A percentile compares a stretch with the other conserved stretches of the same genome.
These are phyloP conservation scores for Drosophila pruinosa DNA, from an alignment of 1,140 invertebrate species.

Conservation along the genomic window DNA sequence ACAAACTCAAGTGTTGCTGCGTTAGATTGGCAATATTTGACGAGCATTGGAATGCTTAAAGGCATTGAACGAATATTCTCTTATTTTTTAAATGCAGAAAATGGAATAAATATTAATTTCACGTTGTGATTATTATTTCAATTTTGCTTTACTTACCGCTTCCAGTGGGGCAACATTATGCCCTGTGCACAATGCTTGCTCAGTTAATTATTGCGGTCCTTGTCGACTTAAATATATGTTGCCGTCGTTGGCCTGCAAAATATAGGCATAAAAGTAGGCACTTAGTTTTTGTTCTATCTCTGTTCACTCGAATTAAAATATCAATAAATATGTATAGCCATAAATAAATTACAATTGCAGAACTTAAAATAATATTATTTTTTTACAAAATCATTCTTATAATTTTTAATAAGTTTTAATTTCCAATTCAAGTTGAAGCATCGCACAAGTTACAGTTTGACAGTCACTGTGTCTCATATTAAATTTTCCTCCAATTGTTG, in stretches of 20 bases:
- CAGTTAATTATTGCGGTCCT: constrained; percentile 61
- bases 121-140: background rate
- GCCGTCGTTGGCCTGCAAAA: constrained; percentile 69
- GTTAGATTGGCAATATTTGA: constrained; percentile 9
- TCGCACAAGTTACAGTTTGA: constrained; percentile 47
- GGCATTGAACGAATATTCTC: background rate
- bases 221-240: constrained; percentile 63
- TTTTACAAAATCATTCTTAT: background rate
- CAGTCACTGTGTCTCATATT: constrained; percentile 22
- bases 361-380: too few species aligned
- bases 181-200: constrained; percentile 66
- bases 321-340: background rate
- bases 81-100: background rate
- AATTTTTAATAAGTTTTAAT: background rate
- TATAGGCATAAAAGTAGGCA: constrained; percentile 59
- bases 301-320: background rate
- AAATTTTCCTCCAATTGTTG: background rate
- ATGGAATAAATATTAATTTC: background rate
- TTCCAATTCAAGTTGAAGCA: constrained; percentile 3
- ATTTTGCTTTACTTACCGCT: constrained; percentile 66
- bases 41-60: background rate
- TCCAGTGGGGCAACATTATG: constrained; percentile 82
- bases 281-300: constrained; percentile 50
- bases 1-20: background rate
- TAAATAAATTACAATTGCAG: background rate